A percentile compares a stretch with the other conserved stretches of the same genome.
phyloP scores from a whole-genome alignment of 2,888 invertebrate species.

The Tanytarsus gracilentus region DNA sequence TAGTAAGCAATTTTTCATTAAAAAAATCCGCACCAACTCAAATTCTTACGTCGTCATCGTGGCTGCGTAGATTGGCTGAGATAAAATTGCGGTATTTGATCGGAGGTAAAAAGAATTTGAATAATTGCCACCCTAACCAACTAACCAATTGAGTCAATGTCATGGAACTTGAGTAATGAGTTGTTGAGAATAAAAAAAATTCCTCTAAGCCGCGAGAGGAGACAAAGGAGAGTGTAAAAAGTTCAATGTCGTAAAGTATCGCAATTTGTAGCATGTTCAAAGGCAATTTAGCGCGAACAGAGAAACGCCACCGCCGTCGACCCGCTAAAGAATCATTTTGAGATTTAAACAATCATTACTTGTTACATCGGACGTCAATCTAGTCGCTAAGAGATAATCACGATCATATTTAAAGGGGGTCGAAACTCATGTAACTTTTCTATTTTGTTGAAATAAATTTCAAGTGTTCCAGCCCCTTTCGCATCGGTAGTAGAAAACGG shows the following conservation, averaged over 20 bases:
- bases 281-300: neutral
- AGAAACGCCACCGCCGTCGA: neutral
- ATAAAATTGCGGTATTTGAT: too few relatives aligned
- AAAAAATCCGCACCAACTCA: too few relatives aligned
- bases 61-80: neutral
- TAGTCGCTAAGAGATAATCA: too few relatives aligned
- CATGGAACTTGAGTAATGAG: neutral
- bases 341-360: too few relatives aligned
- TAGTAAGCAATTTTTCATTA: constrained; percentile 7
- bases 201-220: neutral
- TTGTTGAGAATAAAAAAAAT: constrained; percentile 5
- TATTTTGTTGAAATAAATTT: too few relatives aligned
- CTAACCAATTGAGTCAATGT: constrained; percentile 12
- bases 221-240: neutral
- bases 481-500: too few relatives aligned
- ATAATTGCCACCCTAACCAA: constrained; percentile 14
- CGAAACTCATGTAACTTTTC: too few relatives aligned
- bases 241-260: constrained; percentile 11
- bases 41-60: neutral
- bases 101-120: neutral
- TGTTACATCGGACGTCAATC: too few relatives aligned
- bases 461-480: too few relatives aligned
- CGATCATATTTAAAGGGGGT: too few relatives aligned
- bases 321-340: too few relatives aligned
- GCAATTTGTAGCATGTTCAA: constrained; percentile 18